Evolutionary conservation across 2,888 invertebrate genomes (phyloP).

Genomic region (Drosophila mulleri): DNA sequence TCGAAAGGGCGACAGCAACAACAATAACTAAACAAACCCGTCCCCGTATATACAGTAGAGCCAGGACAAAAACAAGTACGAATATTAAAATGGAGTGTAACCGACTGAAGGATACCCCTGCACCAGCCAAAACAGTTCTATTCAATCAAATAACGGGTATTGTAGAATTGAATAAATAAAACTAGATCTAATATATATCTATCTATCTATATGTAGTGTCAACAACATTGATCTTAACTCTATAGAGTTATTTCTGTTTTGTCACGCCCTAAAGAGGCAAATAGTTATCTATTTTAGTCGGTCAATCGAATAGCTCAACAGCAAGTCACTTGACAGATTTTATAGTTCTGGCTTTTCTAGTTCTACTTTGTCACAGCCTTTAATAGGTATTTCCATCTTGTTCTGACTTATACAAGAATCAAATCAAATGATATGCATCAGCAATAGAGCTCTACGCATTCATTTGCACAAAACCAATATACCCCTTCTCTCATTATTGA

Average conservation of each 20-base stretch:
- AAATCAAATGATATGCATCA: no score
- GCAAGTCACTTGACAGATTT: neutral
- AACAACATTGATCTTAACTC: neutral
- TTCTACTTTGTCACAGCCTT: neutral
- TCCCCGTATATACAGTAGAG: conserved; percentile 24
- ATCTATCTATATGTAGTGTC: neutral
- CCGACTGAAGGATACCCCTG: neutral
- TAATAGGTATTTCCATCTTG: no score
- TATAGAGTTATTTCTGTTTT: neutral
- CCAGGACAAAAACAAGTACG: neutral
- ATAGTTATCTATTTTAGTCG: neutral
- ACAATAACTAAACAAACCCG: conserved; percentile 39
- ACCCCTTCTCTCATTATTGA: neutral
- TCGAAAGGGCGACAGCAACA: conserved; percentile 44
- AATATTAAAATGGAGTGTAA: neutral
- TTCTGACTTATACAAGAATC: no score
- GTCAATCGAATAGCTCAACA: neutral
- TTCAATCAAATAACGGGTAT: neutral
- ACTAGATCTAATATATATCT: no score
- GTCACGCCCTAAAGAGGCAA: neutral
- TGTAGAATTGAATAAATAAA: no score
- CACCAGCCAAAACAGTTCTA: neutral
- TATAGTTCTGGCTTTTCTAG: neutral
- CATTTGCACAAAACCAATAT: neutral
- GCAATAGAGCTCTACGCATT: neutral